Conservation (phyloP, 1,140 invertebrate genomes). For the Aphaenogaster floridana region DNA sequence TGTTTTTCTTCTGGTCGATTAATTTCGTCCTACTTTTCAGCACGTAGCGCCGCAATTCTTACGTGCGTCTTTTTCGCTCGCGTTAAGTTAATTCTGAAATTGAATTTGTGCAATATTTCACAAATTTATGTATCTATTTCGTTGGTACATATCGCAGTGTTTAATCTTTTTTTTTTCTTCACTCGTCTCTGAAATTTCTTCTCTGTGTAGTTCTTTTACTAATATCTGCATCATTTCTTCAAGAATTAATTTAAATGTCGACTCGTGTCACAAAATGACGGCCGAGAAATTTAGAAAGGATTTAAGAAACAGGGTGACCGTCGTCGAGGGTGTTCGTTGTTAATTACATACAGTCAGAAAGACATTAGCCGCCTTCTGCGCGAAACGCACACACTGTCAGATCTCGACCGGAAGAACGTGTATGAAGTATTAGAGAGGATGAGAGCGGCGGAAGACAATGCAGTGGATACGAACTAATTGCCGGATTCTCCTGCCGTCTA, state of each 20-base stretch:
- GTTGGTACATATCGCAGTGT: background rate
- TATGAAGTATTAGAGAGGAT: slow-evolving; percentile 75
- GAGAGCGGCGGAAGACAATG: slow-evolving; percentile 79
- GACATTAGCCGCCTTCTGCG: slow-evolving; percentile 71
- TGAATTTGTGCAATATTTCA: background rate
- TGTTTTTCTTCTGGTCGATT: slow-evolving; percentile 50
- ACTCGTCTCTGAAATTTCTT: background rate
- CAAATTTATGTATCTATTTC: background rate
- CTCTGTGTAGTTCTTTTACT: background rate
- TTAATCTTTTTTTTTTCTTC: background rate
- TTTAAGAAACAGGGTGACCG: slow-evolving; percentile 30
- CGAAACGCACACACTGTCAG: slow-evolving; percentile 49
- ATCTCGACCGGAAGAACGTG: slow-evolving; percentile 68
- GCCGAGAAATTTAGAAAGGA: background rate
- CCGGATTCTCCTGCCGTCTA: slow-evolving; percentile 83
- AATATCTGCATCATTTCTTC: background rate
- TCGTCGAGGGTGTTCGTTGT: slow-evolving; percentile 48
- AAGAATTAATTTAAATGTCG: slow-evolving; percentile 42
- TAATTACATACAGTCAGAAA: slow-evolving; percentile 71
- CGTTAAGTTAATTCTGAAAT: slow-evolving; percentile 1
- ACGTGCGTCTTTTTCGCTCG: background rate
- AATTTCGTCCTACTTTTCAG: slow-evolving; percentile 36
- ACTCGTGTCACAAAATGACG: background rate
- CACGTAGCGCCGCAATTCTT: background rate
- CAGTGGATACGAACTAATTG: slow-evolving; percentile 84